phyloP scores from a whole-genome alignment of 2,888 invertebrate species.

The Platycnemis pennipes region DNA sequence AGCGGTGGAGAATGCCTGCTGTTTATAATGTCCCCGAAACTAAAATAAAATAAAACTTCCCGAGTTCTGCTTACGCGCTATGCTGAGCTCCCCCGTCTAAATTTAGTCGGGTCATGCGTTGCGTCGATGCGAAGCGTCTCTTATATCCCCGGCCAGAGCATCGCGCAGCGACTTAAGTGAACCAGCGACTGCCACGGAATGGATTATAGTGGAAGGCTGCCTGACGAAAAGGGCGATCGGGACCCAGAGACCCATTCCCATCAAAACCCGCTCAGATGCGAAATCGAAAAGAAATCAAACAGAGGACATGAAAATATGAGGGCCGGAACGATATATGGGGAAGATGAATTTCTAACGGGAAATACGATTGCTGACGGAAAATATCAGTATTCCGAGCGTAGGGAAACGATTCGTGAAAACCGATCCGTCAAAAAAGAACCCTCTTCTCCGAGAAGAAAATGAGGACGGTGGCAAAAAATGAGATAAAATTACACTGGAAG shows the following conservation, averaged over 20 bases:
- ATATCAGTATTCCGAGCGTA: not conserved
- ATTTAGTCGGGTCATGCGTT: slow-evolving; percentile 4
- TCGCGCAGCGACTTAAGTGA: not conserved
- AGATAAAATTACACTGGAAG: not conserved
- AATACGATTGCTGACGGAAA: not conserved
- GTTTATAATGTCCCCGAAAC: not conserved
- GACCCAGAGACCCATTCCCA: not conserved
- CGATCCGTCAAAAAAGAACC: not conserved
- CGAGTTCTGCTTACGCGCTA: not conserved
- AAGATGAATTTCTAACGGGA: not conserved
- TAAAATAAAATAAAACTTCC: not conserved
- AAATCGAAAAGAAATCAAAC: slow-evolving; percentile 8
- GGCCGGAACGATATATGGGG: not conserved
- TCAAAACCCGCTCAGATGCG: not conserved
- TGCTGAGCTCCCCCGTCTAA: not conserved
- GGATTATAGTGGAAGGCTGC: not conserved
- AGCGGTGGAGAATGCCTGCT: not conserved
- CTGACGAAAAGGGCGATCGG: not conserved
- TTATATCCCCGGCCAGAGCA: not conserved
- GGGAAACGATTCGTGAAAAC: not conserved
- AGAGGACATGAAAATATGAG: not conserved
- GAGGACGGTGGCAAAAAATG: not conserved
- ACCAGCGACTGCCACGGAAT: not conserved
- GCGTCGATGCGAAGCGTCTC: not conserved
- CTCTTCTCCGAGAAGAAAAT: too few species aligned